Percentiles rank a stretch among this genome's conserved stretches.
Evolutionary conservation across 2,888 invertebrate species (phyloP).

Genomic region (Caenorhabditis sp.): DNA sequence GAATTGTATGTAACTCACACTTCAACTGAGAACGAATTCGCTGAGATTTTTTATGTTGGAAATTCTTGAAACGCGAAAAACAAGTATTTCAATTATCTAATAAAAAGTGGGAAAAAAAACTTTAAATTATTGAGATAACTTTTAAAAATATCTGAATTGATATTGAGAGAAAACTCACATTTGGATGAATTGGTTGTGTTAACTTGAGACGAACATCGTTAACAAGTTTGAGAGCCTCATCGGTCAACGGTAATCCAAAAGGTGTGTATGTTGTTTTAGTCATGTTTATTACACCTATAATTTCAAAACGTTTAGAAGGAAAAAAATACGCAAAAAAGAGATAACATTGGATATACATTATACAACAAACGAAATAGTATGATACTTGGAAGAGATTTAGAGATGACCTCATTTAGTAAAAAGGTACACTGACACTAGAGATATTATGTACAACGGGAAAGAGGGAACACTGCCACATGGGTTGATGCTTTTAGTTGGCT

Average conservation of each 20-base stretch:
- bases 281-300: background rate
- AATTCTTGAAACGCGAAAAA: background rate
- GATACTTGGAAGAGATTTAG: background rate
- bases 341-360: background rate
- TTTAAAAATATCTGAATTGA: background rate
- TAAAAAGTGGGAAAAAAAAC: no score
- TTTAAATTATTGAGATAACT: background rate
- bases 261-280: conserved; percentile 30
- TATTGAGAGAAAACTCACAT: conserved; percentile 49
- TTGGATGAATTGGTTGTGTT: conserved; percentile 63
- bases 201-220: conserved; percentile 61
- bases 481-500: conserved; percentile 1
- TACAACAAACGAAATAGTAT: background rate
- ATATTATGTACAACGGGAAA: conserved; percentile 9
- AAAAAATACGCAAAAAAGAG: background rate
- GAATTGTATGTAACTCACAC: no score
- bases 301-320: background rate
- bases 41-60: background rate
- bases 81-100: no score
- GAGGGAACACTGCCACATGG: conserved; percentile 4
- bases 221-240: conserved; percentile 60
- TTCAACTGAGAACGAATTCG: no score
- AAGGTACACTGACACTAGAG: background rate
- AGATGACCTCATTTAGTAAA: conserved; percentile 35
- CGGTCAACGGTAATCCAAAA: conserved; percentile 61